Evolutionary conservation across 2,888 invertebrate genomes (phyloP).

Genomic region (Hipparchia semele): DNA sequence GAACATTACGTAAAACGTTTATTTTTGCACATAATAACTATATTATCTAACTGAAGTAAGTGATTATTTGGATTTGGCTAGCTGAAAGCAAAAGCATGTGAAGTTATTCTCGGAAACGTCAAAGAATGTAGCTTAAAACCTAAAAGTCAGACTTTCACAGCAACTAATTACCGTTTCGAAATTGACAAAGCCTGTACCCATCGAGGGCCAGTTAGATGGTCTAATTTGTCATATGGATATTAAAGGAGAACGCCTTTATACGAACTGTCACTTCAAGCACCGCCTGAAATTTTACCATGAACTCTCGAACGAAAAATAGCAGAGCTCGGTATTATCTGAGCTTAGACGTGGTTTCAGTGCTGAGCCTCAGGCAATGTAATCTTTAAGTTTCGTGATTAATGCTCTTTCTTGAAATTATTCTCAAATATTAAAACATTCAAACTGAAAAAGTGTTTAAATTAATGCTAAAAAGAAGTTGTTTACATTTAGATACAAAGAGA

Average conservation of each 20-base stretch:
- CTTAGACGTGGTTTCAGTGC: constrained; percentile 24
- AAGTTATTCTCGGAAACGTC: background rate
- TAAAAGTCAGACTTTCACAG: no score
- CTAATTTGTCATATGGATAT: background rate
- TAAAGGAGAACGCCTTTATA: background rate
- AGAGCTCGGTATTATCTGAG: constrained; percentile 19
- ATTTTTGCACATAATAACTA: no score
- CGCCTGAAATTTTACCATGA: background rate
- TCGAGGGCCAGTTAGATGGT: background rate
- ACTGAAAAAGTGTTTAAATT: background rate
- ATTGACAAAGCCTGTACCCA: background rate
- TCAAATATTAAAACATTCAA: constrained; percentile 16
- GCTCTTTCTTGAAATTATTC: constrained; percentile 16
- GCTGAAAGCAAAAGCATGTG: no score
- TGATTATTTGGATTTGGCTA: no score
- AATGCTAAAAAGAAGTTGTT: background rate
- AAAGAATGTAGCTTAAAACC: no score
- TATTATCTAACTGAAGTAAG: no score
- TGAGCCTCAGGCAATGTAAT: constrained; percentile 22
- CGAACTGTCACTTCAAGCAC: background rate
- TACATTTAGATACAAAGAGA: background rate
- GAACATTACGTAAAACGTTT: no score
- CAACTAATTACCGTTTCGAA: no score
- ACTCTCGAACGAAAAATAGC: background rate
- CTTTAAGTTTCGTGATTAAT: constrained; percentile 25